Conservation (phyloP, 1,140 invertebrate species). For the Lasaia peninsularis region DNA sequence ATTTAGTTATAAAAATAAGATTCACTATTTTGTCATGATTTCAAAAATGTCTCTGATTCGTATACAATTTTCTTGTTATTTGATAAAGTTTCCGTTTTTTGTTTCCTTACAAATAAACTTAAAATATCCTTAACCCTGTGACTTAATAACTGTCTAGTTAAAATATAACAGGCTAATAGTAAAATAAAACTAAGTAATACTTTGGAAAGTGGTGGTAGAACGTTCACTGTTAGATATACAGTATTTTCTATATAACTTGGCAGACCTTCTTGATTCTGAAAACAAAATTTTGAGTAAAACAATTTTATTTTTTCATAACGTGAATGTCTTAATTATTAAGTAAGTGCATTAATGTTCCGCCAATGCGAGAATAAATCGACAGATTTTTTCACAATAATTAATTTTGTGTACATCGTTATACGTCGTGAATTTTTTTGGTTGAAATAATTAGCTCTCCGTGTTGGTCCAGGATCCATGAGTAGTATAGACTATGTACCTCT, state of each 20-base stretch:
- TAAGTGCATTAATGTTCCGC: too few relatives aligned
- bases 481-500: too few relatives aligned
- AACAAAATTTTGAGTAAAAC: too few relatives aligned
- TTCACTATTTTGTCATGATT: conserved; percentile 34
- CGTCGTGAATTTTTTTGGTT: too few relatives aligned
- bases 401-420: too few relatives aligned
- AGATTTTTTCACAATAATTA: too few relatives aligned
- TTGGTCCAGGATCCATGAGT: too few relatives aligned
- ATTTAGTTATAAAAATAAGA: too few relatives aligned
- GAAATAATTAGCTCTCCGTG: too few relatives aligned
- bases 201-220: conserved; percentile 65
- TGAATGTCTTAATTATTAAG: too few relatives aligned
- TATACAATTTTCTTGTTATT: conserved; percentile 52
- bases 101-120: conserved; percentile 37
- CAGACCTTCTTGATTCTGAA: conserved; percentile 79
- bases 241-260: conserved; percentile 70
- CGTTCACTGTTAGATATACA: conserved; percentile 71
- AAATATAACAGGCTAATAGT: conserved; percentile 44
- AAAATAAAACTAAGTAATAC: conserved; percentile 40
- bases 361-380: too few relatives aligned
- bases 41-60: conserved; percentile 58
- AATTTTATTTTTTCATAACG: too few relatives aligned
- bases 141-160: conserved; percentile 44
- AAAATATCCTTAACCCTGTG: conserved; percentile 27
- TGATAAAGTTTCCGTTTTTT: conserved; percentile 39